Base-by-base conservation (phyloP, 2,113 vertebrate species). In the Callionymus lyra region DNA sequence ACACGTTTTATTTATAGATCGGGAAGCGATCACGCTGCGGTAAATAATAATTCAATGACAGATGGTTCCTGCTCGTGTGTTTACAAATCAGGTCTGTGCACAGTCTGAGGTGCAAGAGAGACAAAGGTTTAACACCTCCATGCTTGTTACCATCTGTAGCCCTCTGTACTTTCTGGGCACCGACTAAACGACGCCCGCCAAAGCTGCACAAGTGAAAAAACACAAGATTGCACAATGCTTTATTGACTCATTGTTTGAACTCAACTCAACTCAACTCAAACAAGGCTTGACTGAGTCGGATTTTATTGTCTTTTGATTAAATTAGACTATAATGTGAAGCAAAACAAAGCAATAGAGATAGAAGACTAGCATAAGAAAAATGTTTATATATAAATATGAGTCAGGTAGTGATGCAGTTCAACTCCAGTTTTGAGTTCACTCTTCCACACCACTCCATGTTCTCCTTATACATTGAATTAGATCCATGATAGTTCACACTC, bases 101-200 rank as follows among this genome's bases (percentile, higher is more conserved):
- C 50, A 15, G 56, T 41, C 58, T 57, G 56, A 69, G 57, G 61
- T 65, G 56, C 59, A 53, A 47, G 44, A 42, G 38, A 50, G 59
- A 68, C 69, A 73, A 69, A 68, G 69, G 67, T 63, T 72, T 72
- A 70, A 69, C 59, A 57, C 56, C 63, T 63, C 66, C 50, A 52
- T 60, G 50, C 47, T 35, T 50, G 48, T 44, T 34, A 39, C 76
- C 70, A 76, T 73, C 72, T 76, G 67, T 33, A 70, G 56, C 51
- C 53, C 41, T 38, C 49, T 34, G 18, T 34, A 16, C 21, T 45
- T 34, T 44, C 43, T 11, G 43, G 46, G 31, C 15, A 16, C 37
- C 56, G 19, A 44, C 54, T 16, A 48, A 50, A 34, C 46, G 16
- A 44, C 46, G 49, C 46, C 47, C 44, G 38, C 34, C 49, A 44